phyloP scores from a whole-genome alignment of 2,113 vertebrate genomes.

The Bucco capensis region DNA sequence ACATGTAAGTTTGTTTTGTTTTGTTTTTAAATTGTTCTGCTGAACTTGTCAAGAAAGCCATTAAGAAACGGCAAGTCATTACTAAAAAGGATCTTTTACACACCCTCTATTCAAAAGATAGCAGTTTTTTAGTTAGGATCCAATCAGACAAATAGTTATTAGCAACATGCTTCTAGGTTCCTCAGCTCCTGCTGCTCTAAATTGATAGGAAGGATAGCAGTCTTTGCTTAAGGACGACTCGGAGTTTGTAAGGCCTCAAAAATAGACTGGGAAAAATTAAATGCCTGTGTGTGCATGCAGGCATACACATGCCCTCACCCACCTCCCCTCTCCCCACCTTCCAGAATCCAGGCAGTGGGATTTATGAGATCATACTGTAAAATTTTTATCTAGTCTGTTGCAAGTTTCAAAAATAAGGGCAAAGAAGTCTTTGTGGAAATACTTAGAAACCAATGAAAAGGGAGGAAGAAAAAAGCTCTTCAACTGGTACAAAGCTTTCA shows the following conservation, averaged over 20 bases:
- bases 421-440: background rate
- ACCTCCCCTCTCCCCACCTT: background rate
- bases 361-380: background rate
- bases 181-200: background rate
- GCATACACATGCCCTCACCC: background rate
- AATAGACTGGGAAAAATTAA: background rate
- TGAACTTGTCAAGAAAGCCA: background rate
- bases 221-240: background rate
- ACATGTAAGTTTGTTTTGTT: background rate
- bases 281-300: background rate
- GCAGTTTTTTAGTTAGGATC: background rate
- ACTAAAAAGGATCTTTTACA: background rate
- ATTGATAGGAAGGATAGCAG: background rate
- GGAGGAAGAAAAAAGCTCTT: constrained; percentile 1
- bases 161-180: background rate
- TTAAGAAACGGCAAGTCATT: background rate
- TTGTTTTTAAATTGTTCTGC: background rate
- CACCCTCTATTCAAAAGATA: background rate
- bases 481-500: constrained; percentile 24
- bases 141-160: background rate
- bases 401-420: background rate
- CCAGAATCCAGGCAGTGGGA: background rate
- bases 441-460: background rate
- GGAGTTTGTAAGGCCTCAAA: background rate
- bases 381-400: background rate